These are phyloP conservation scores for Paramuricea clavata DNA, from an alignment of 92 coral and sea anemone species.

Conservation along the genomic window DNA sequence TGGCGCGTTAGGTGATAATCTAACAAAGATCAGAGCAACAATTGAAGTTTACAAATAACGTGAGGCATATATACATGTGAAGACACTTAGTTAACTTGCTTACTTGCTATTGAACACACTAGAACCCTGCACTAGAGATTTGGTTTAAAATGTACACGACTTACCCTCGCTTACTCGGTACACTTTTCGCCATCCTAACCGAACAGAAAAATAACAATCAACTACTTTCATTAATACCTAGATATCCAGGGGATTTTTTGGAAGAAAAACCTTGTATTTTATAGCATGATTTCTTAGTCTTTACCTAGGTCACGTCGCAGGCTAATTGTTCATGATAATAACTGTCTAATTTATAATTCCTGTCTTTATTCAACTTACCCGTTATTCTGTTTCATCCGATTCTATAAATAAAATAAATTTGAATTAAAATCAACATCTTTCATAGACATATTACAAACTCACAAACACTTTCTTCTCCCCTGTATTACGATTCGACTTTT, in stretches of 20 bases:
- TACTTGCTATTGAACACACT: background rate
- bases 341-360: too few relatives aligned
- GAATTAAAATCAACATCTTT: background rate
- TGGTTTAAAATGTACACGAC: background rate
- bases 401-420: background rate
- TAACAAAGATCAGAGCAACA: background rate
- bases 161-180: slow-evolving; percentile 30
- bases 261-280: too few relatives aligned
- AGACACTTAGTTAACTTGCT: too few relatives aligned
- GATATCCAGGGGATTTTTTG: too few relatives aligned
- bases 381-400: slow-evolving; percentile 39
- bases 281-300: too few relatives aligned
- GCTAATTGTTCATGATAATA: too few relatives aligned
- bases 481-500: too few relatives aligned
- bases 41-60: background rate
- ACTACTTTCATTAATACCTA: too few relatives aligned
- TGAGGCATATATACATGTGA: too few relatives aligned
- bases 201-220: background rate
- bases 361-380: slow-evolving; percentile 9
- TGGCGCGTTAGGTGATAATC: slow-evolving; percentile 33
- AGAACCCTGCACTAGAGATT: background rate
- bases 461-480: too few relatives aligned
- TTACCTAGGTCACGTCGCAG: too few relatives aligned
- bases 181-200: slow-evolving; percentile 12
- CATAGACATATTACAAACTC: too few relatives aligned